Evolutionary conservation across 1,140 invertebrate species (phyloP), one percentile per base, ranked within the genome.

Genomic region (Adelges cooleyi): DNA sequence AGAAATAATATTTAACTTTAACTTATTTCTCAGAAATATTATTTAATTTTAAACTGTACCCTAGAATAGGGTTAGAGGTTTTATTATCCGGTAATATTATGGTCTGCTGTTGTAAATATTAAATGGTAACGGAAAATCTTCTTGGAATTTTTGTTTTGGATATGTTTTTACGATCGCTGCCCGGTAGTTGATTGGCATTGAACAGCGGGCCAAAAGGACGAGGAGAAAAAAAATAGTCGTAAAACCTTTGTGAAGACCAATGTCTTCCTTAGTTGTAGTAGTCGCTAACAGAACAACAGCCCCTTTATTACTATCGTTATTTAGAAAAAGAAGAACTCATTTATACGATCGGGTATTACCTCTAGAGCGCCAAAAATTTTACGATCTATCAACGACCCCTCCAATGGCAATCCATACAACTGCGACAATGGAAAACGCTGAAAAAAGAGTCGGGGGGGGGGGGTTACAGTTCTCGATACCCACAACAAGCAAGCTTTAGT

Each of bases 171-270:
- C 42, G 42, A 62, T 48, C 23, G 3, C 17, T 27, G 23, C 17
- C 10, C 3, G 17, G 0, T 15, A 17, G 40, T 42, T 23, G 11
- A 42, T n/a, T 10, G 17, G 44, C 25, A 6, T 56, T 25, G 25
- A 62, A 62, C 6, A 13, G 25, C 44, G n/a, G n/a, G 5, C 42
- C 20, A 44, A 46, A 56, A 56, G n/a, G n/a, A 56, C 3, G 40
- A 9, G 11, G 40, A 46, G 53, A 59, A 53, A 59, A 44, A 54
- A 23, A 62, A 62, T 22, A 48, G 42, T 62, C 56, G 25, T 62
- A 62, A 62, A 62, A 62, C 25, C 56, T 62, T 62, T 48, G 25
- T 62, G 42, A 62, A 17, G 40, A 46, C 17, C 27, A 33, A 62
- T 13, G 17, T 20, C 42, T 27, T 22, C 36, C n/a, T 40, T n/a